Base-by-base conservation (phyloP, 2,888 invertebrate species). In the Dicroscelio sp. region DNA sequence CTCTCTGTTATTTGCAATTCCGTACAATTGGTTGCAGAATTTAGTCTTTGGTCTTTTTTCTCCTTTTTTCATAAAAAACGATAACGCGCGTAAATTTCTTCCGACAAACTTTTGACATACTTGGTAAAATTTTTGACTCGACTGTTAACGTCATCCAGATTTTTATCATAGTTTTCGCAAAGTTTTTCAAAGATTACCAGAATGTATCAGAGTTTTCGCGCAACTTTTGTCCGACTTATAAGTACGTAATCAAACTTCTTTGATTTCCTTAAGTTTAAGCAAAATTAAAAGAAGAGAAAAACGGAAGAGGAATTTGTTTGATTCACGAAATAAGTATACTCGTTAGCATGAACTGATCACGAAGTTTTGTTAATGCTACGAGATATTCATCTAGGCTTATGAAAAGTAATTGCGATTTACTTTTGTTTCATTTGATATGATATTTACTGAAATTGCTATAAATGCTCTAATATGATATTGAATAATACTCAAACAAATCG, bases 201-300 rank as follows among this genome's bases (percentile, higher is more conserved):
- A 73, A 78, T 84, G 65, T 84, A 78, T 84, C 63, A 52, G 73
- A 88, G 55, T 75, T 80, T 71, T 82, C 73, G 55, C 6, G 30
- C 71, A 88, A 88, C 84, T 88, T 78, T 88, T 84, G 71, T 84
- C 38, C 17, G 71, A 52, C 69, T 83, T 83, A 83, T 83, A 84
- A 88, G 83, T 83, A 88, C 35, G 78, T 84, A 88, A 83, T 83
- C 78, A 88, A 84, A 88, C 71, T 88, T 84, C 60, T 60, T 75
- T 83, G 83, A 88, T 83, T 88, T 76, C 25, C 43, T 52, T 75
- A 67, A 88, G 55, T 76, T 75, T 31, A 43, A n/a, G 31, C n/a
- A 87, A 75, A 75, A 69, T 65, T 33, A 48, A 73, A n/a, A 58
- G 27, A 43, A 10, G 30, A 23, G 30, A 27, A 43, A 67, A 35